A percentile compares a stretch with the other conserved stretches of the same genome.
Evolutionary conservation across 2,888 invertebrate species (phyloP).

Genomic region (Oconnorella tubifera): DNA sequence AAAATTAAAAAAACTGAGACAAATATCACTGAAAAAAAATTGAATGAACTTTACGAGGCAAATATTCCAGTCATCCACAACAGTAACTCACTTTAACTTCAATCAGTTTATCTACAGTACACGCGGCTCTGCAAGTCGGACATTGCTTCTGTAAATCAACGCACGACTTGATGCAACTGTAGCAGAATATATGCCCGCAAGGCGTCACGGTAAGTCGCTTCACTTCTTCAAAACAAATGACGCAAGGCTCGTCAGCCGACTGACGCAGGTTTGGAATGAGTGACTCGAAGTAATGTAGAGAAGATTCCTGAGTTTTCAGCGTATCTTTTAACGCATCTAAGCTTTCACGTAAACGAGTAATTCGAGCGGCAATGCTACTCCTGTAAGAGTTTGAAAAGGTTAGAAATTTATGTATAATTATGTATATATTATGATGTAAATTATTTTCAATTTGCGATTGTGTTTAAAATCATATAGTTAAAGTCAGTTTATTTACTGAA

Average conservation of each 20-base stretch:
- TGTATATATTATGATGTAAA: too few relatives aligned
- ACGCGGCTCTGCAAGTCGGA: conserved; percentile 18
- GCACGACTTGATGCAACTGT: conserved; percentile 19
- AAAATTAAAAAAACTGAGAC: too few relatives aligned
- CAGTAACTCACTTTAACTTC: conserved; percentile 13
- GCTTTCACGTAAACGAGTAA: too few relatives aligned
- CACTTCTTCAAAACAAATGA: conserved; percentile 21
- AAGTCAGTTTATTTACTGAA: too few relatives aligned
- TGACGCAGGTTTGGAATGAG: conserved; percentile 19
- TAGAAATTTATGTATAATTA: too few relatives aligned
- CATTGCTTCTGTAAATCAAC: conserved; percentile 9
- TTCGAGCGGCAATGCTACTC: too few relatives aligned
- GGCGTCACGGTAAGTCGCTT: conserved; percentile 21
- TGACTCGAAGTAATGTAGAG: conserved; percentile 18
- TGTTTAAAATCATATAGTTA: too few relatives aligned
- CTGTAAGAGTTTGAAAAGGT: too few relatives aligned
- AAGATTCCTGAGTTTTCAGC: conserved; percentile 13
- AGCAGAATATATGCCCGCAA: conserved; percentile 24
- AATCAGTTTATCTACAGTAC: conserved; percentile 13
- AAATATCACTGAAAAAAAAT: too few relatives aligned
- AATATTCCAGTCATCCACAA: too few relatives aligned
- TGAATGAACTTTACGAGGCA: too few relatives aligned
- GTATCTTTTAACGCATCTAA: background rate
- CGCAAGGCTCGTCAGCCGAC: conserved; percentile 22
- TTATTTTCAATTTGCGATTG: too few relatives aligned